Base-by-base conservation (phyloP, 2,888 invertebrate genomes). In the Carabus problematicus region DNA sequence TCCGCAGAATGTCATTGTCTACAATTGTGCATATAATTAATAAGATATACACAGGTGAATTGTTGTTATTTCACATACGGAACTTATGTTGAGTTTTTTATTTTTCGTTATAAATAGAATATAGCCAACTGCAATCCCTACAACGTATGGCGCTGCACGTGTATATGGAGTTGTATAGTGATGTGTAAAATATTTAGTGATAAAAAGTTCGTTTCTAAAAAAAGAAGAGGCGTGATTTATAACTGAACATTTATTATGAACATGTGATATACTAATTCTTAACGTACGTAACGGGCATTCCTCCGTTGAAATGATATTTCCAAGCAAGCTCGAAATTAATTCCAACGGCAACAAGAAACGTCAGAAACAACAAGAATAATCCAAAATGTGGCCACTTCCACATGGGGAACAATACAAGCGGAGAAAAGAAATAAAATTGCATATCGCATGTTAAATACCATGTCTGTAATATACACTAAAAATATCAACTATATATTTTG, bases 401-500 rank as follows among this genome's bases (percentile, higher is more conserved):
- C 3, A 84, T 72, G 4, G 83, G 81, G 64, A 81, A 79, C 12
- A 84, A 73, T 8, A 84, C 73, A 1, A 84, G 45, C 1, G 84
- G 84, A 0, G 84, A 82, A 42, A 83, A 74, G 72, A 80, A 77
- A 72, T 80, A 84, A 62, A 81, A 78, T 70, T 82, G 81, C 80
- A 82, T 83, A 63, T 84, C 84, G 45, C 83, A 81, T 1, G 81
- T 79, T 14, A 84, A 74, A 72, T 84, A 84, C 84, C 85, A 85
- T 3, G 81, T 78, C 72, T 83, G 84, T 61, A 78, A 73, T 71
- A 84, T 74, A 71, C 84, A 84, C 81, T 79, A 56, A 69, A 75
- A 75, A 62, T 19, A 42, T 41, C 41, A 45, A 45, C 45, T 18
- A 52, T 14, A 42, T 6, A 40, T 29, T 56, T 3, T 52, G 9